phyloP scores from a whole-genome alignment of 2,888 invertebrate genomes.

The Sinelater perroti region DNA sequence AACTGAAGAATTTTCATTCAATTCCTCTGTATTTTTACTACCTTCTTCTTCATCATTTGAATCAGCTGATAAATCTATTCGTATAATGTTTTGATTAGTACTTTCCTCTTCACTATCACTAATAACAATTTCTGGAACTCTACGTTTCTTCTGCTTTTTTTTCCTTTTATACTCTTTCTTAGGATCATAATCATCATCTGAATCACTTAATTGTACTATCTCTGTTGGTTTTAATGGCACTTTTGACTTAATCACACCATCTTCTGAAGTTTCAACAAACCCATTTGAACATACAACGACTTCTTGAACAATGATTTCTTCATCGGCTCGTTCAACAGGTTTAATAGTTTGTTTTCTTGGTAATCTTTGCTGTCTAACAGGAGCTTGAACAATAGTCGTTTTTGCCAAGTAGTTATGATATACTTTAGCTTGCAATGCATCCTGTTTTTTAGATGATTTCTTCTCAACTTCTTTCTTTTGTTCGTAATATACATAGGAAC shows the following conservation, averaged over 20 bases:
- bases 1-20: not conserved
- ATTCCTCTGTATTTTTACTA: conserved; percentile 7
- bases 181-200: conserved; percentile 54
- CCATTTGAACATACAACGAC: conserved; percentile 56
- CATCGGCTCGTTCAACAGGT: conserved; percentile 55
- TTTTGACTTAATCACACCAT: conserved; percentile 42
- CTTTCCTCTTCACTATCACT: conserved; percentile 46
- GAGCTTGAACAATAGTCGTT: conserved; percentile 56
- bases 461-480: conserved; percentile 41
- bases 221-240: conserved; percentile 46
- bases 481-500: conserved; percentile 41
- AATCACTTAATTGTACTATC: conserved; percentile 55
- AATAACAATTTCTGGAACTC: conserved; percentile 43
- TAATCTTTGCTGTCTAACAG: conserved; percentile 53
- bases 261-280: conserved; percentile 50
- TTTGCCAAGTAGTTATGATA: conserved; percentile 56
- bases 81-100: conserved; percentile 43
- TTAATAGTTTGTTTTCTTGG: conserved; percentile 60
- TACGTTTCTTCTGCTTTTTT: conserved; percentile 33
- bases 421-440: conserved; percentile 51
- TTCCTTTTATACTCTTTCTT: conserved; percentile 39
- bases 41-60: conserved; percentile 37
- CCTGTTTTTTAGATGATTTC: conserved; percentile 52
- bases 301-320: conserved; percentile 59
- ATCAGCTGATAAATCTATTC: conserved; percentile 47